phyloP scores from a whole-genome alignment of 2,113 vertebrate species.

The Lophochroa leadbeateri region DNA sequence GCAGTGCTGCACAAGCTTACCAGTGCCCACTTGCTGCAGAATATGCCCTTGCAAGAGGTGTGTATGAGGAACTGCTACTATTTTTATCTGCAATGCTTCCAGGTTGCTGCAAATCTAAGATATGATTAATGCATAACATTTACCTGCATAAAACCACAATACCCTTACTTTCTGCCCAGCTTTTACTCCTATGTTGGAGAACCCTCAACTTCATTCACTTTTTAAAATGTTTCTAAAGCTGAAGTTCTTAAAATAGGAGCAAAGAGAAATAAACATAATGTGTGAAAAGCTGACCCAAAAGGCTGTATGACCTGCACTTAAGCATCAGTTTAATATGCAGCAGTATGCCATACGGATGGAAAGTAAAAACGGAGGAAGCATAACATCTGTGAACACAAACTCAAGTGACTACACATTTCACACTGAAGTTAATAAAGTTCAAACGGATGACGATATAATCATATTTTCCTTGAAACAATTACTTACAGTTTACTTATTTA shows the following conservation, averaged over 20 bases:
- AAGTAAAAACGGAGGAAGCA: background rate
- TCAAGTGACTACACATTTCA: background rate
- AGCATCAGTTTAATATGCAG: background rate
- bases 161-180: background rate
- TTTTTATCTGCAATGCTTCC: background rate
- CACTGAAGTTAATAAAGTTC: background rate
- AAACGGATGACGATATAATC: background rate
- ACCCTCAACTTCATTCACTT: background rate
- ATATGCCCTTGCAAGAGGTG: slow-evolving; percentile 6
- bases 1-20: slow-evolving; percentile 1
- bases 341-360: background rate
- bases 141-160: background rate
- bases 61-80: background rate
- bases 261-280: background rate
- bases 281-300: background rate
- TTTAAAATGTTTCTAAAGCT: background rate
- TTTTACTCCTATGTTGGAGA: background rate
- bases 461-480: slow-evolving; percentile 26
- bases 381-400: background rate
- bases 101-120: background rate
- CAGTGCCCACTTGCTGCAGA: slow-evolving; percentile 16
- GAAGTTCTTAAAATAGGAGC: background rate
- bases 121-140: background rate
- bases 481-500: slow-evolving; percentile 38
- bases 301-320: background rate